Evolutionary conservation across 2,797 vertebrate species (phyloP).

Genomic region (Gambusia yucatana): DNA sequence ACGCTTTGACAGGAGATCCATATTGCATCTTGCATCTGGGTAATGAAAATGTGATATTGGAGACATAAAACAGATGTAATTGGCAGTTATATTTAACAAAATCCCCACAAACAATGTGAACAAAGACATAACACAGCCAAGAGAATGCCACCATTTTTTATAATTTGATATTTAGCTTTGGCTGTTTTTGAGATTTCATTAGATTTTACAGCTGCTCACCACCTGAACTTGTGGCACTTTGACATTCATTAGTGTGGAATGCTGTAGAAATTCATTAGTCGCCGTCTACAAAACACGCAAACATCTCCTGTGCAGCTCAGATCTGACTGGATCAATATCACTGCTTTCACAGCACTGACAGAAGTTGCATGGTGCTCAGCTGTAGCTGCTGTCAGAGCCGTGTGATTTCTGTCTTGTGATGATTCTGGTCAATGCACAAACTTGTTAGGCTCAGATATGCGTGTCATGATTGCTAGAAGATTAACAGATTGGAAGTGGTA

Average conservation of each 20-base stretch:
- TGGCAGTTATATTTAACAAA: slow-evolving; percentile 69
- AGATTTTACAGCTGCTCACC: slow-evolving; percentile 56
- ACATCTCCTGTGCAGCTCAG: slow-evolving; percentile 4
- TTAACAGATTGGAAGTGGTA: slow-evolving; percentile 24
- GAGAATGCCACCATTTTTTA: slow-evolving; percentile 19
- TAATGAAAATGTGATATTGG: slow-evolving; percentile 81
- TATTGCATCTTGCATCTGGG: slow-evolving; percentile 69
- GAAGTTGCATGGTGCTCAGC: slow-evolving; percentile 12
- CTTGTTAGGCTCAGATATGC: slow-evolving; percentile 12
- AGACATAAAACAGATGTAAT: slow-evolving; percentile 79
- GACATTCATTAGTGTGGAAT: slow-evolving; percentile 61
- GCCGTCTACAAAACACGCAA: slow-evolving; percentile 40
- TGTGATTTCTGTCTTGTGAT: slow-evolving; percentile 19
- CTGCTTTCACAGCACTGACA: slow-evolving; percentile 19
- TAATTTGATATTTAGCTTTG: slow-evolving; percentile 23
- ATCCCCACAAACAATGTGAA: slow-evolving; percentile 46
- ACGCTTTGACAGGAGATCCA: slow-evolving; percentile 69
- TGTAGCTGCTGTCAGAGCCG: not conserved
- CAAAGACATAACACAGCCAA: slow-evolving; percentile 30
- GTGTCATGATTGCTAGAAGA: slow-evolving; percentile 18
- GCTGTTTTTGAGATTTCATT: slow-evolving; percentile 50
- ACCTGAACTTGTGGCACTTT: slow-evolving; percentile 34
- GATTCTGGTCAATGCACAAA: slow-evolving; percentile 8
- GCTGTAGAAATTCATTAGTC: slow-evolving; percentile 60
- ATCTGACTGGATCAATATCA: slow-evolving; percentile 19